Base-by-base conservation (phyloP, 2,888 invertebrate genomes). In the Nezara viridula region DNA sequence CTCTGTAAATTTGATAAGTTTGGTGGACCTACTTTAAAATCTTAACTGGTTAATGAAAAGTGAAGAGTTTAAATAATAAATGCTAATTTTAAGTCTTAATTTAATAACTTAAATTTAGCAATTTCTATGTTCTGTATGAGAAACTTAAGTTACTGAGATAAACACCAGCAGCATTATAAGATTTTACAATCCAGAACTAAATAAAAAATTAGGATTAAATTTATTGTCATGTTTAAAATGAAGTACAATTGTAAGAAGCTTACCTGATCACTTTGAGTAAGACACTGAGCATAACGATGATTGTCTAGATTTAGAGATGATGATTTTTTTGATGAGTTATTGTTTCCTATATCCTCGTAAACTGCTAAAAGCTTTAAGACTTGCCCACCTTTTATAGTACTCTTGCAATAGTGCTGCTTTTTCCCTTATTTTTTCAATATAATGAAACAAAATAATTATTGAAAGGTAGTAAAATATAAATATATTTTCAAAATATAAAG, bases 321-420 rank as follows among this genome's bases (percentile, higher is more conserved):
- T 87, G 92, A 91, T 60, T 93, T 92, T 47, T 27, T 32, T 27
- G 40, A 10, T 27, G 88, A 85, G 55, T 24, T 55, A 10, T n/a
- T 55, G 10, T 55, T n/a, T 49, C 92, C 92, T 86, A 94, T 93
- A 92, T 94, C 94, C 90, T 94, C 94, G 91, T 94, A 94, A 85
- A 94, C 94, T n/a, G 94, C 94, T 52, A 94, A 92, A 55, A 94
- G 92, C 89, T 94, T 93, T 73, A 94, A 92, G 32, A 94, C 93
- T 89, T 94, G 93, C 2, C 94, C 94, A 47, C 94, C 93, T 86
- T 93, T 92, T 52, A 94, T 93, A 47, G 93, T 93, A 66, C 93
- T 94, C 91, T 94, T 94, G 47, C 93, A 92, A 91, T 94, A 94
- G 90, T 93, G 93, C 89, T 91, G 91, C 50, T 91, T 91, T 27